These are phyloP conservation scores for Apistogramma diplotaenia DNA, from an alignment of 2,113 vertebrate species.

Conservation along the genomic window DNA sequence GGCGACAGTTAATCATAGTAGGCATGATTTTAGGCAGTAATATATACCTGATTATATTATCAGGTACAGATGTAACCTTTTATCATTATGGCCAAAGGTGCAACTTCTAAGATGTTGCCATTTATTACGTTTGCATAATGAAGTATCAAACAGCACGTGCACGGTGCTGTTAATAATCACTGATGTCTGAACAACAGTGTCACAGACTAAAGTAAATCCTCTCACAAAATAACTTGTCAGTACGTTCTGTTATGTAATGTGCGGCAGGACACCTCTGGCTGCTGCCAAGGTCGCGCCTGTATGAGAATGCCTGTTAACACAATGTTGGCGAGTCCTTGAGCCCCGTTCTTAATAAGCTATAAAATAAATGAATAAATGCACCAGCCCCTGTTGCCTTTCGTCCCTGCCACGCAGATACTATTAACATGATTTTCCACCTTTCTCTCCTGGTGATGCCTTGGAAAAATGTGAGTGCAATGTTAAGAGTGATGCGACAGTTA, in stretches of 20 bases:
- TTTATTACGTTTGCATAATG: not conserved
- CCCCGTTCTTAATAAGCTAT: constrained; percentile 60
- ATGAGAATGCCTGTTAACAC: constrained; percentile 28
- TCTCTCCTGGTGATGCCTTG: constrained; percentile 48
- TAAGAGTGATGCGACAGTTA: constrained; percentile 52
- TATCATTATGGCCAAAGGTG: not conserved
- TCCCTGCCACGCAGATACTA: constrained; percentile 48
- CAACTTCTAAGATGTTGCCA: not conserved
- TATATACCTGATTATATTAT: not conserved
- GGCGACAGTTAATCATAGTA: too few species aligned
- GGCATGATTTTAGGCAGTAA: not conserved
- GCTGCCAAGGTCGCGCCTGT: constrained; percentile 57
- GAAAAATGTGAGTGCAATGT: constrained; percentile 71
- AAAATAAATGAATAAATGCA: constrained; percentile 75
- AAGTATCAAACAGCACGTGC: not conserved
- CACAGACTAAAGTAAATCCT: constrained; percentile 15
- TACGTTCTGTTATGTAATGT: constrained; percentile 4
- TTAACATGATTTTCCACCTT: constrained; percentile 74
- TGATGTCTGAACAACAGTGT: too few species aligned
- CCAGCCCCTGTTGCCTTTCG: constrained; percentile 39
- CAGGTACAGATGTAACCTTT: not conserved
- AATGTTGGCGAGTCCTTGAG: constrained; percentile 66
- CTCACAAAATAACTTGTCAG: constrained; percentile 13
- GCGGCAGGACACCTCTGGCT: constrained; percentile 14
- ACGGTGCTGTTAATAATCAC: not conserved